Evolutionary conservation across 2,888 invertebrate genomes (phyloP).

Genomic region (Caenorhabditis sp.): DNA sequence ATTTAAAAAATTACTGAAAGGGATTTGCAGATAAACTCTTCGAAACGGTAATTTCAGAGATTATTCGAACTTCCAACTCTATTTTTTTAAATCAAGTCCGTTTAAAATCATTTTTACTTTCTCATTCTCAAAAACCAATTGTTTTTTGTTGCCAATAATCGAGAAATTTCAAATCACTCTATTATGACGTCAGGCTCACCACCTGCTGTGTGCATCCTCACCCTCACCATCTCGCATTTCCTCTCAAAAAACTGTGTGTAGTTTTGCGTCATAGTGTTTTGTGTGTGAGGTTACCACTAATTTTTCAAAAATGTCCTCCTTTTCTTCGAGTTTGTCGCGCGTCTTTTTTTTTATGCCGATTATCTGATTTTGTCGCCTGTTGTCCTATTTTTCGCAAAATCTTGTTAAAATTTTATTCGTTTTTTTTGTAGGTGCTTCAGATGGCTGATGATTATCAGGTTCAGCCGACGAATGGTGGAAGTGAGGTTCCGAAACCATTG

Average conservation of each 20-base stretch:
- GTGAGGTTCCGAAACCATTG: slow-evolving; percentile 59
- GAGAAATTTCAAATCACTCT: too few relatives aligned
- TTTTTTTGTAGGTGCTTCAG: neutral
- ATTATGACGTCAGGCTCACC: neutral
- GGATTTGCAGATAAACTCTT: too few relatives aligned
- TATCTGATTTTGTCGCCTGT: neutral
- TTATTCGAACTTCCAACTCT: too few relatives aligned
- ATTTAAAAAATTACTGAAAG: too few relatives aligned
- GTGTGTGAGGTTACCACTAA: neutral
- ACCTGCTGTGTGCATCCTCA: slow-evolving; percentile 3
- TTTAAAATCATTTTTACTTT: too few relatives aligned
- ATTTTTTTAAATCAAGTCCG: too few relatives aligned
- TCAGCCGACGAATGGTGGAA: slow-evolving; percentile 48
- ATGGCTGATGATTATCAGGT: slow-evolving; percentile 63
- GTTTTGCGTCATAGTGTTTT: neutral
- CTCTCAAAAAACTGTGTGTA: too few relatives aligned
- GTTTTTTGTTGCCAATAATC: too few relatives aligned
- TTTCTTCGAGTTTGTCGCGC: too few relatives aligned
- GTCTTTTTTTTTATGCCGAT: slow-evolving; percentile 4
- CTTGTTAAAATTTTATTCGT: neutral
- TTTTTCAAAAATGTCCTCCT: neutral
- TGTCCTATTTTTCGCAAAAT: neutral
- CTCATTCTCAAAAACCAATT: too few relatives aligned
- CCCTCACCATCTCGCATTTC: too few relatives aligned
- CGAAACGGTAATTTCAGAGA: too few relatives aligned